Percentiles rank a stretch among this genome's conserved stretches.
phyloP scores from a whole-genome alignment of 1,140 invertebrate species.

The Achroia grisella region DNA sequence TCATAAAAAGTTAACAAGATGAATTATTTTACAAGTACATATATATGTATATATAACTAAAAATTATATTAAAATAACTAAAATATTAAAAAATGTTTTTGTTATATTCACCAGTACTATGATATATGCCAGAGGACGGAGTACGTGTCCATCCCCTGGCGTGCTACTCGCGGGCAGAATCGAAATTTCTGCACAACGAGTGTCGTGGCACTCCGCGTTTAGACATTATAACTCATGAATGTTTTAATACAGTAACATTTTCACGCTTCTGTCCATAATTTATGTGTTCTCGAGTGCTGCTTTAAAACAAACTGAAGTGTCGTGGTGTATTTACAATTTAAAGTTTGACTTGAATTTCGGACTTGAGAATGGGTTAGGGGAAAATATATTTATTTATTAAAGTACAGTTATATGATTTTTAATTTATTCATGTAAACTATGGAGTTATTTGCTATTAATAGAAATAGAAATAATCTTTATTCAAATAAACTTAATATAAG shows the following conservation, averaged over 20 bases:
- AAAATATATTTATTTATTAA: neutral
- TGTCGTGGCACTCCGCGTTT: neutral
- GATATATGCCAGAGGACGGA: too few relatives aligned
- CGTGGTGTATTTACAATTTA: constrained; percentile 1
- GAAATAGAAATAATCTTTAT: too few relatives aligned
- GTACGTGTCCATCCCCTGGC: neutral
- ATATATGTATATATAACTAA: too few relatives aligned
- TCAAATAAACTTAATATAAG: too few relatives aligned
- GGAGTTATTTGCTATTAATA: too few relatives aligned
- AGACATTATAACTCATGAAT: constrained; percentile 3
- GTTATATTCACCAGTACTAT: too few relatives aligned
- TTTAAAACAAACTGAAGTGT: neutral
- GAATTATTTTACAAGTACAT: too few relatives aligned
- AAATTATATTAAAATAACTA: too few relatives aligned
- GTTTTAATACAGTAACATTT: constrained; percentile 3
- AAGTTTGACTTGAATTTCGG: neutral
- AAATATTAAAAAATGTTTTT: too few relatives aligned
- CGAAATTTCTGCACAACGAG: neutral
- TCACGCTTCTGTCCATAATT: neutral
- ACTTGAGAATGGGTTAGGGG: neutral
- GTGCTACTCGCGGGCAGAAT: neutral
- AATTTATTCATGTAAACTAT: too few relatives aligned
- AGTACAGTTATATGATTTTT: too few relatives aligned
- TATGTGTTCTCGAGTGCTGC: neutral
- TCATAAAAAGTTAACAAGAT: too few relatives aligned